These are phyloP conservation scores for Phalloptychus januarius DNA, from an alignment of 2,797 vertebrate species.

Conservation along the genomic window DNA sequence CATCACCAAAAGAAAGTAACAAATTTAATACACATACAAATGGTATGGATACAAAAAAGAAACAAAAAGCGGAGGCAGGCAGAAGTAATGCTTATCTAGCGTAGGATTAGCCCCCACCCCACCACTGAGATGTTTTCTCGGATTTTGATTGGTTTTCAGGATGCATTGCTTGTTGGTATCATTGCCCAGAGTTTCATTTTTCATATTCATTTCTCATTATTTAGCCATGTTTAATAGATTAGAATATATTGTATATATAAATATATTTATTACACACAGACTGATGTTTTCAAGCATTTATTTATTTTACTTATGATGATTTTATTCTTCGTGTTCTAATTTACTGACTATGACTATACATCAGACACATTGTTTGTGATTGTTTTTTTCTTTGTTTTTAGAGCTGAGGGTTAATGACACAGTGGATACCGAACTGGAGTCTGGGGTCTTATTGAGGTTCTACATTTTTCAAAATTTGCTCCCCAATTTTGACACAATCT, in stretches of 20 bases:
- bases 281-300: too few relatives aligned
- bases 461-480: background rate
- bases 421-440: background rate
- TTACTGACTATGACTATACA: background rate
- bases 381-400: too few relatives aligned
- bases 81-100: background rate
- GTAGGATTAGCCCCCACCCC: background rate
- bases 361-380: background rate
- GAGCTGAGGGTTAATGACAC: background rate
- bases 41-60: background rate
- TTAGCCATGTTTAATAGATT: too few relatives aligned
- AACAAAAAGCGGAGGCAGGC: background rate
- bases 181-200: too few relatives aligned
- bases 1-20: constrained; percentile 33
- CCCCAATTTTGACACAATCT: background rate
- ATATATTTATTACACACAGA: too few relatives aligned
- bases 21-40: background rate
- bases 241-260: too few relatives aligned
- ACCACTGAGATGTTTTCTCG: background rate
- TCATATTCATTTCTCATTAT: background rate
- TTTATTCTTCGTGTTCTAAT: background rate
- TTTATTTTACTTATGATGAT: background rate
- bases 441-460: background rate
- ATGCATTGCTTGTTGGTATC: background rate
- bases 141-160: background rate